Evolutionary conservation across 2,888 invertebrate species (phyloP), one percentile per base, ranked within the genome.

Genomic region (Tribolium freemani): DNA sequence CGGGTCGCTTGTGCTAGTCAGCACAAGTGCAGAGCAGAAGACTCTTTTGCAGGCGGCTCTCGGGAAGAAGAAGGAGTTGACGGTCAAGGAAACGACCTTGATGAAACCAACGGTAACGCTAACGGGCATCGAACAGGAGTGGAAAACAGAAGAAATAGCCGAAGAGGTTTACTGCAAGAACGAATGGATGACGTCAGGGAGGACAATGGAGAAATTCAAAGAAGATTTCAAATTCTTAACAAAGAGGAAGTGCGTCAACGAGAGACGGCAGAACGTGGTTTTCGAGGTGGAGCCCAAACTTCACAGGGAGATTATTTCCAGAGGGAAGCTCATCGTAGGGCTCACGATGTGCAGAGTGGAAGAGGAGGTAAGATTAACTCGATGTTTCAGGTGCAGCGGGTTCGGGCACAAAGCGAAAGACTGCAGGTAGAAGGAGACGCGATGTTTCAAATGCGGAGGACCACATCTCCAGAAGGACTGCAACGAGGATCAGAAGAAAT

Each of bases 351-450:
- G 20, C 38, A 8, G 9, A 16, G 53, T 64, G 5, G 31, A 51
- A 20, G 38, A 51, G 38, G 21, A 48, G 38, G 8, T 48, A 6
- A 30, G 30, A 1, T 13, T 64, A 3, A 51, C 64, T 0, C 30
- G 64, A 38, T 64, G 64, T 21, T 64, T 20, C 64, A 64, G 53
- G 9, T 64, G 53, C 64, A 38, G 38, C 53, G 64, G 53, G 5
- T 50, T 16, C 20, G 64, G 64, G 1, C 53, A 64, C 44, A 51
- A 3, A 1, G 8, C 38, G 5, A 53, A 31, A 13, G 20, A 10
- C 13, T 64, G 64, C 53, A 1, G 21, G 3, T 2, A 53, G 16
- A 10, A 53, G 21, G 10, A 13, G 6, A 5, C n/a, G 8, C 21
- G 44, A 8, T 64, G 64, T n/a, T n/a, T 10, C 8, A 38, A 10